Evolutionary conservation across 2,888 invertebrate species (phyloP).

Genomic region (Pherbina coryleti): DNA sequence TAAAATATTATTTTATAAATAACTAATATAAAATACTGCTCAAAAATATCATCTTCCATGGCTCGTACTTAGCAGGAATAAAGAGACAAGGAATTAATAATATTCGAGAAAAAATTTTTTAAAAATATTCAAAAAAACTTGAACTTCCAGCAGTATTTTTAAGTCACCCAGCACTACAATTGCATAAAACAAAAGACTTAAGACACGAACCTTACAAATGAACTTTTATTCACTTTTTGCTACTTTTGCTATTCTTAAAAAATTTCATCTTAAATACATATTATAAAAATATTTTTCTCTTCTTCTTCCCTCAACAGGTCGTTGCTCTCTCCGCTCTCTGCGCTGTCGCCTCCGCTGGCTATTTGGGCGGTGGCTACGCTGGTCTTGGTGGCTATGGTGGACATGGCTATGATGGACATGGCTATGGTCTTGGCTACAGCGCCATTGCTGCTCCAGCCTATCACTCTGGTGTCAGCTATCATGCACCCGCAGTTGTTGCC

Average conservation of each 20-base stretch:
- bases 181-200: constrained; percentile 48
- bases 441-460: constrained; percentile 49
- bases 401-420: constrained; percentile 61
- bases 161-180: not conserved
- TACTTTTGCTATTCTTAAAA: too few relatives aligned
- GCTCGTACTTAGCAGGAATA: too few relatives aligned
- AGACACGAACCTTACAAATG: constrained; percentile 41
- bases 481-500: constrained; percentile 59
- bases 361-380: constrained; percentile 59
- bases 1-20: too few relatives aligned
- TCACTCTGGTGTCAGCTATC: constrained; percentile 40
- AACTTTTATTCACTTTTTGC: too few relatives aligned
- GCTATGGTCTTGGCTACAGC: constrained; percentile 49
- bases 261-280: too few relatives aligned
- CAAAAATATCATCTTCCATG: too few relatives aligned
- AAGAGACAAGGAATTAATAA: too few relatives aligned
- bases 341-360: constrained; percentile 69
- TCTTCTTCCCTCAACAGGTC: constrained; percentile 53
- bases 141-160: not conserved
- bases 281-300: not conserved
- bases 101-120: too few relatives aligned
- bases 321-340: constrained; percentile 68
- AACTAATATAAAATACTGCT: too few relatives aligned
- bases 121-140: too few relatives aligned
- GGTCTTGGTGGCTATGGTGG: constrained; percentile 51